Base-by-base conservation (phyloP, 2,888 invertebrate species). In the Drosophila anomalata region DNA sequence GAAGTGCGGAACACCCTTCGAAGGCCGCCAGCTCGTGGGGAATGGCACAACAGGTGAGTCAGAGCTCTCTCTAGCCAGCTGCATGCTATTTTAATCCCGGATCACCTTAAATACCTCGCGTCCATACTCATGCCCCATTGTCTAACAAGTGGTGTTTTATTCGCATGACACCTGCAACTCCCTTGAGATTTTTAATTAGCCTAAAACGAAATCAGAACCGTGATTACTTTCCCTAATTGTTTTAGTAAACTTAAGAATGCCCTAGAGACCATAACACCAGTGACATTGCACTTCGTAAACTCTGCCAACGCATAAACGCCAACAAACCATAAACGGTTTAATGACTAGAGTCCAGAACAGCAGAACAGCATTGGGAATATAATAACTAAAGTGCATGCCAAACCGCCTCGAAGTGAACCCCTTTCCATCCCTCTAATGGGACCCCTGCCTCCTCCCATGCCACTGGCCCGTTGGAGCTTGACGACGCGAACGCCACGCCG, bases 401-500 rank as follows among this genome's bases (percentile, higher is more conserved):
- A 22, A 14, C 51, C 33, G 17, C 42, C 42, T n/a, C 65, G 39
- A 24, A 56, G n/a, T 9, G 29, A 73, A 73, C 73, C 65, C 80
- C 68, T 58, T 63, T 53, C 39, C 53, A 36, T 39, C 29, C 80
- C 69, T 52, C 17, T 17, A 3, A 8, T 36, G 12, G 6, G 9
- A 11, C 66, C 44, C 33, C 3, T 33, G 36, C n/a, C 55, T 46
- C n/a, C 36, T 48, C 33, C 71, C 33, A 50, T 55, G 52, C 55
- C 36, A 67, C 36, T 66, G 77, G 73, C 31, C 86, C 89, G 78
- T 85, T 85, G 73, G 83, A 77, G 86, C 89, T 82, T 85, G 78
- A 87, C 86, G 79, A 73, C 44, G 52, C 17, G 17, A 17, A 1
- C 1, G 17, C 17, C 17, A 17, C 50, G 52, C 39, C 55, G 57